Conservation (phyloP, 92 coral and sea anemone genomes). For the Zoanthus solanderi region DNA sequence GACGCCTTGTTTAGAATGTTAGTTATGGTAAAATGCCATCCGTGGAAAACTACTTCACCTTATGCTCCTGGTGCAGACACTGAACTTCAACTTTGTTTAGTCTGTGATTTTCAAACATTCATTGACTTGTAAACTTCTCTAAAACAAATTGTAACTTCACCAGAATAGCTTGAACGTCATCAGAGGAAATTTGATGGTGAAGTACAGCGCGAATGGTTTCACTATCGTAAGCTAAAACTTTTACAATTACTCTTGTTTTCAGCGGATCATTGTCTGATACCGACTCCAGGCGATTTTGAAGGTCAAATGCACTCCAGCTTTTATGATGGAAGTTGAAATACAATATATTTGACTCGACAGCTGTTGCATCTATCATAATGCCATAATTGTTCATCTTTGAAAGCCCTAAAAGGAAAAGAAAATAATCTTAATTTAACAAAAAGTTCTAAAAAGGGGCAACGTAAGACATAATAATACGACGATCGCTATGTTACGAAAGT, state of each 20-base stretch:
- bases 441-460: too few species aligned
- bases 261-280: slow-evolving; percentile 55
- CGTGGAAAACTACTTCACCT: too few species aligned
- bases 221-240: slow-evolving; percentile 48
- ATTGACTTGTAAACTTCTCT: not conserved
- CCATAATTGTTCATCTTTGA: slow-evolving; percentile 61
- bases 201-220: slow-evolving; percentile 65
- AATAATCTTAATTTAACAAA: too few species aligned
- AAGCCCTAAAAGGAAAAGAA: slow-evolving; percentile 58
- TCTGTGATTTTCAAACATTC: not conserved
- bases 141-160: slow-evolving; percentile 49
- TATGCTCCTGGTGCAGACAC: too few species aligned
- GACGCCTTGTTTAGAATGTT: too few species aligned
- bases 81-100: too few species aligned
- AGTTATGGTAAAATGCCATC: too few species aligned
- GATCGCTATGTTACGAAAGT: too few species aligned
- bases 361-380: slow-evolving; percentile 59
- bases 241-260: slow-evolving; percentile 60
- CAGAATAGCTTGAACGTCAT: slow-evolving; percentile 61
- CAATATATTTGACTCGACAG: slow-evolving; percentile 73
- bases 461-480: too few species aligned
- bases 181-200: slow-evolving; percentile 75
- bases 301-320: slow-evolving; percentile 67
- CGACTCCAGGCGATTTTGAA: slow-evolving; percentile 62
- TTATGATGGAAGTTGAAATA: slow-evolving; percentile 64